Conservation (phyloP, 2,113 vertebrate species). For the Calonectris borealis region DNA sequence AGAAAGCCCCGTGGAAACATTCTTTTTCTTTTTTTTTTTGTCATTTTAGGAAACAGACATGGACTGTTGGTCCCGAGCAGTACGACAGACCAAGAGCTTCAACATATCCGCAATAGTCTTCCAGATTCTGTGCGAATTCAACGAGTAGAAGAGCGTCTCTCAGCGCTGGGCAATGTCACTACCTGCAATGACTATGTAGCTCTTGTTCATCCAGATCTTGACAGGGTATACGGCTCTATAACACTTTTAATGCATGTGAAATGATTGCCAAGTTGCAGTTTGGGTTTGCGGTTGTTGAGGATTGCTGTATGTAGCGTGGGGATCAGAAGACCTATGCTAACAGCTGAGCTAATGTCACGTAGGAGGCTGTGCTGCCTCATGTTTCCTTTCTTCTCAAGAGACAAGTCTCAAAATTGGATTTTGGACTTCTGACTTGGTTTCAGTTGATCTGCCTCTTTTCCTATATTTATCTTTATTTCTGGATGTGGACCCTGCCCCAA, state of each 20-base stretch:
- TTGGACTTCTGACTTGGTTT: background rate
- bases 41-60: constrained; percentile 87
- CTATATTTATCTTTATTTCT: background rate
- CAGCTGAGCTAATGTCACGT: background rate
- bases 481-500: background rate
- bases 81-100: constrained; percentile 96
- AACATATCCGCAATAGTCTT: constrained; percentile 91
- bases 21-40: background rate
- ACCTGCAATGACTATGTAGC: constrained; percentile 97
- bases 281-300: background rate
- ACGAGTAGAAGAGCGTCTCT: constrained; percentile 91
- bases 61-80: constrained; percentile 92
- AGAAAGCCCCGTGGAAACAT: fast-evolving
- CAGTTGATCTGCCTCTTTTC: background rate
- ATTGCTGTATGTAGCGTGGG: background rate
- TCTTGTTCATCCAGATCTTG: constrained; percentile 93
- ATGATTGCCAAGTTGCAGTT: fast-evolving
- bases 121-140: constrained; percentile 88
- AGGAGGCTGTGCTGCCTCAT: background rate
- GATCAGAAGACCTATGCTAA: background rate
- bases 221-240: constrained; percentile 78
- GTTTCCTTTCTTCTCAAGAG: background rate
- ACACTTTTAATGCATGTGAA: background rate
- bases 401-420: background rate
- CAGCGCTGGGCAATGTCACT: constrained; percentile 92